Conservation (phyloP, 2,113 vertebrate species). For the Ondatra zibethicus region DNA sequence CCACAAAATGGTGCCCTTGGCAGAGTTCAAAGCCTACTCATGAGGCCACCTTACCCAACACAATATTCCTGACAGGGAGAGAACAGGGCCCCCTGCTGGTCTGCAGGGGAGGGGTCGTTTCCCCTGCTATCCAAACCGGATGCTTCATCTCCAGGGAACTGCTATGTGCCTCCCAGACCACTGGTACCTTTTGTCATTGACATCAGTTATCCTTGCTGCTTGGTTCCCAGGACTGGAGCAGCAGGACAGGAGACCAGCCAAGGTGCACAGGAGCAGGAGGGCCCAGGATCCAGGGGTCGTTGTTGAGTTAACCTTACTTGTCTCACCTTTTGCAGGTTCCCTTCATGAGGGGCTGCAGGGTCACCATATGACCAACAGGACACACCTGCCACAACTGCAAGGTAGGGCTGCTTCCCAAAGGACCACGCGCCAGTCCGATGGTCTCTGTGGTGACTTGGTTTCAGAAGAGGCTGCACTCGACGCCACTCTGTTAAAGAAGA, state of each 20-base stretch:
- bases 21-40: neutral
- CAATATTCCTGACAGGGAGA: neutral
- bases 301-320: neutral
- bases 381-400: neutral
- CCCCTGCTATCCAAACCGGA: neutral
- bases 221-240: neutral
- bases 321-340: neutral
- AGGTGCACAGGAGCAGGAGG: fast-evolving
- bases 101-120: neutral
- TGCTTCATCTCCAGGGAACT: neutral
- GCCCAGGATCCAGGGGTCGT: neutral
- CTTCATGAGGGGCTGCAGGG: neutral
- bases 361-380: neutral
- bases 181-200: neutral
- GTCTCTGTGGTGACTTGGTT: neutral
- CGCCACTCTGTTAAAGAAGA: neutral
- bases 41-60: neutral
- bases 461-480: neutral
- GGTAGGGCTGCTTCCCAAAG: neutral
- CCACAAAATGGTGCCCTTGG: no score
- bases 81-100: neutral
- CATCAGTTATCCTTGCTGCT: neutral
- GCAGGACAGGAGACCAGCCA: neutral
- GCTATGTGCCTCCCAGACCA: neutral
- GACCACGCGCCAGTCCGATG: fast-evolving